Conservation (phyloP, 2,113 vertebrate genomes). For the Antennarius striatus region DNA sequence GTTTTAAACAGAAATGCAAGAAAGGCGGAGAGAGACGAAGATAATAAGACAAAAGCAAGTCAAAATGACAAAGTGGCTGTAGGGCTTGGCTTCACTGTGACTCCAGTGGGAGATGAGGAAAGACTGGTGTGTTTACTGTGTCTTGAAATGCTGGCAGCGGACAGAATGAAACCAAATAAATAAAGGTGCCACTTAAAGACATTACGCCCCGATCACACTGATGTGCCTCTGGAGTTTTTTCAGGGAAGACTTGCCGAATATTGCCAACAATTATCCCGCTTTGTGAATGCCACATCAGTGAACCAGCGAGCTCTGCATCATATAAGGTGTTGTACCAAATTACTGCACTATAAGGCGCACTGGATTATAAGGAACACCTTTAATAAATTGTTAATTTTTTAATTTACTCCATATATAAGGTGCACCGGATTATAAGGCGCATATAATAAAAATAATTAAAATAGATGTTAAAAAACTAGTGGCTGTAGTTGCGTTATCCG, state of each 20-base stretch:
- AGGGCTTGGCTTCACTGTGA: constrained; percentile 1
- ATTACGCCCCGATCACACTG: not conserved
- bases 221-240: not conserved
- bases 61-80: not conserved
- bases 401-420: too few relatives aligned
- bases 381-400: too few relatives aligned
- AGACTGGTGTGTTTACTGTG: too few relatives aligned
- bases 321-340: too few relatives aligned
- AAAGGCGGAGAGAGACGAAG: not conserved
- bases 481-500: too few relatives aligned
- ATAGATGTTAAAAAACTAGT: too few relatives aligned
- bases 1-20: not conserved
- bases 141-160: not conserved
- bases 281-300: not conserved
- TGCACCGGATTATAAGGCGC: too few relatives aligned
- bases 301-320: not conserved
- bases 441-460: too few relatives aligned
- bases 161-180: not conserved
- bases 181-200: not conserved
- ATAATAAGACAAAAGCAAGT: not conserved
- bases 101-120: not conserved
- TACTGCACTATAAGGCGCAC: too few relatives aligned
- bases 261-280: constrained; percentile 4
- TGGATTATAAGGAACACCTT: too few relatives aligned
- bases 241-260: not conserved